These are phyloP conservation scores for Arge pagana DNA, from an alignment of 2,888 invertebrate species.

Conservation along the genomic window DNA sequence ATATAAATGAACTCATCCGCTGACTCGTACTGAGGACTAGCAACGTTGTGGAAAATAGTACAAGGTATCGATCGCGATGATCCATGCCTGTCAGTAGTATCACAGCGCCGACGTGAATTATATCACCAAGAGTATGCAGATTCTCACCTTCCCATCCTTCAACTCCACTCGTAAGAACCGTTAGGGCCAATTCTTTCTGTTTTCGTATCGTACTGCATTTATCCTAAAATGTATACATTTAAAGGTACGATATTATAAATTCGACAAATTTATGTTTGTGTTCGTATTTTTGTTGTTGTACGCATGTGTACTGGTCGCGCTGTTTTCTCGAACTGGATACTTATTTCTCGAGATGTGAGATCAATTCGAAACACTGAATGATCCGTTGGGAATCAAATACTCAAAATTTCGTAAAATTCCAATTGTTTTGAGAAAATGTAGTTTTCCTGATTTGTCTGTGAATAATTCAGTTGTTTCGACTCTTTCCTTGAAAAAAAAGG, in stretches of 20 bases:
- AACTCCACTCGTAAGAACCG: conserved; percentile 93
- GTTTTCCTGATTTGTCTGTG: too few relatives aligned
- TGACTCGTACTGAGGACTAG: conserved; percentile 90
- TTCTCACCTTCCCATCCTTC: conserved; percentile 93
- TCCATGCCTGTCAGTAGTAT: conserved; percentile 75
- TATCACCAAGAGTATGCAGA: conserved; percentile 77
- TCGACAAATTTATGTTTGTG: too few relatives aligned
- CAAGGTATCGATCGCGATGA: conserved; percentile 87
- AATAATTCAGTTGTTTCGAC: too few relatives aligned
- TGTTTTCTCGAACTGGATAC: too few relatives aligned
- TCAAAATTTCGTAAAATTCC: too few relatives aligned
- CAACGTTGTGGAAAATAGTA: conserved; percentile 87
- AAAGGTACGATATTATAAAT: conserved; percentile 15
- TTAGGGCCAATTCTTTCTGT: conserved; percentile 94
- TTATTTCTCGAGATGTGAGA: too few relatives aligned
- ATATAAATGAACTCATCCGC: conserved; percentile 91
- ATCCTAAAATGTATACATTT: conserved; percentile 71
- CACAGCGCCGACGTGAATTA: conserved; percentile 90
- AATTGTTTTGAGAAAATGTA: too few relatives aligned
- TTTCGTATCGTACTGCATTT: conserved; percentile 84
- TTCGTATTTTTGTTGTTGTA: too few relatives aligned
- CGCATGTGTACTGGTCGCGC: too few relatives aligned
- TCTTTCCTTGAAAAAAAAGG: too few relatives aligned
- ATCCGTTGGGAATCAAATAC: too few relatives aligned
- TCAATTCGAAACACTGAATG: too few relatives aligned